These are phyloP conservation scores for Gnathonemus longibarbis DNA, from an alignment of 2,113 vertebrate species.

Conservation along the genomic window DNA sequence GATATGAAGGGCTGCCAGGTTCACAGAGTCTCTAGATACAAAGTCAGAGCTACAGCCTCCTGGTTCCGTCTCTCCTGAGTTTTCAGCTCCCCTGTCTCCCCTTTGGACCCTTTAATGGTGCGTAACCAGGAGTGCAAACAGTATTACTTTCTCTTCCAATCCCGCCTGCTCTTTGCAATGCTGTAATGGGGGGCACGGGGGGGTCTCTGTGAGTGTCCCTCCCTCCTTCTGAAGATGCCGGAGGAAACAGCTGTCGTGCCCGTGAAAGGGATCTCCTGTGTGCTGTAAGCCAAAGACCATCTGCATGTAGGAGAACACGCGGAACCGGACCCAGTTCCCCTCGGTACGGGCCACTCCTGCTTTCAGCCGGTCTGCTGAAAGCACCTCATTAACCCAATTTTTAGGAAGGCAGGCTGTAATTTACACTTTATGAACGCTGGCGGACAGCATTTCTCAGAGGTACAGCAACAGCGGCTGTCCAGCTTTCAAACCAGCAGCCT, in stretches of 20 bases:
- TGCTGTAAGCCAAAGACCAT: background rate
- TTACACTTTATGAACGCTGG: background rate
- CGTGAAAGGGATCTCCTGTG: background rate
- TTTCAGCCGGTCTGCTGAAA: background rate
- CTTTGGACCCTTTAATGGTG: background rate
- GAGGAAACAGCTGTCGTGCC: background rate
- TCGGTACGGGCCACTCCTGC: background rate
- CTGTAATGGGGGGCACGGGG: background rate
- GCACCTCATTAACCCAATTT: background rate
- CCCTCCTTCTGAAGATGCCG: background rate
- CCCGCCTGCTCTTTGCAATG: background rate
- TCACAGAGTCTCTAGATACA: background rate
- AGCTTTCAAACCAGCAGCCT: background rate
- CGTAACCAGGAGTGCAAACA: background rate
- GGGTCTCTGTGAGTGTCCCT: background rate
- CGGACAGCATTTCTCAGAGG: background rate
- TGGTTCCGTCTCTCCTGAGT: background rate
- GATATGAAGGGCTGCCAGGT: background rate
- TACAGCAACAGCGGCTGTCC: background rate
- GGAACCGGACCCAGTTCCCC: background rate
- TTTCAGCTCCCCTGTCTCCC: background rate
- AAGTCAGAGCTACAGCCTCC: background rate
- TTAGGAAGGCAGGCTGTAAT: background rate
- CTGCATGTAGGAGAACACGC: background rate
- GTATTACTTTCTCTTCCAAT: background rate